These are phyloP conservation scores for Cyrtonyx montezumae DNA, from an alignment of 2,113 vertebrate species.

Conservation along the genomic window DNA sequence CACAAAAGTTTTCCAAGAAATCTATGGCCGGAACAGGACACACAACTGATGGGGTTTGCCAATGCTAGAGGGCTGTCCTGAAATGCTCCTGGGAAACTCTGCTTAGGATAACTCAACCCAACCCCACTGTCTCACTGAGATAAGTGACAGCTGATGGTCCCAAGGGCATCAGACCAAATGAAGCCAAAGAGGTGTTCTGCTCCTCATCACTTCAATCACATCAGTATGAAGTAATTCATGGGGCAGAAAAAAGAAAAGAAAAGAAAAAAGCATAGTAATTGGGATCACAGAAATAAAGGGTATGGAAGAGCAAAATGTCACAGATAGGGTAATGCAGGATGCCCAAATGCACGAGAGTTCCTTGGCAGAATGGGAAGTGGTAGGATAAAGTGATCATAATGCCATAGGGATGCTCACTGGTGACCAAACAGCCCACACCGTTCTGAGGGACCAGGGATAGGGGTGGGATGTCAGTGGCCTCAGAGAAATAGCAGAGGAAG, in stretches of 20 bases:
- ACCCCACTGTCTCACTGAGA: neutral
- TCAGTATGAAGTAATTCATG: neutral
- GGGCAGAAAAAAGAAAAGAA: neutral
- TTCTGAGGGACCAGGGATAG: neutral
- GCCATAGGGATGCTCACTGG: neutral
- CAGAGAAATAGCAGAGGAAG: neutral
- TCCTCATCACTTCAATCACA: neutral
- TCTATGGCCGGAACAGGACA: neutral
- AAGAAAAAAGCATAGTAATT: neutral
- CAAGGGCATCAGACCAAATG: neutral
- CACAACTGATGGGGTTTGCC: neutral
- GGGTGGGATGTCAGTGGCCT: neutral
- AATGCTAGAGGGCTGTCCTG: neutral
- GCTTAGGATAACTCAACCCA: neutral
- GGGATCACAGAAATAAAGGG: neutral
- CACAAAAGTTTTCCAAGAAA: neutral
- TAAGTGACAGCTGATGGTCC: neutral
- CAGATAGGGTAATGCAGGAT: neutral
- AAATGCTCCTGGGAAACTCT: neutral
- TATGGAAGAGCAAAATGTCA: neutral
- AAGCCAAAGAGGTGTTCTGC: neutral
- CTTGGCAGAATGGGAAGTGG: neutral
- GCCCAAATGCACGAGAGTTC: neutral
- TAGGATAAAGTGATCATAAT: neutral
- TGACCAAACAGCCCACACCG: neutral